Evolutionary conservation across 2,113 vertebrate species (phyloP).

Genomic region (Leptobrachium ailaonicum): DNA sequence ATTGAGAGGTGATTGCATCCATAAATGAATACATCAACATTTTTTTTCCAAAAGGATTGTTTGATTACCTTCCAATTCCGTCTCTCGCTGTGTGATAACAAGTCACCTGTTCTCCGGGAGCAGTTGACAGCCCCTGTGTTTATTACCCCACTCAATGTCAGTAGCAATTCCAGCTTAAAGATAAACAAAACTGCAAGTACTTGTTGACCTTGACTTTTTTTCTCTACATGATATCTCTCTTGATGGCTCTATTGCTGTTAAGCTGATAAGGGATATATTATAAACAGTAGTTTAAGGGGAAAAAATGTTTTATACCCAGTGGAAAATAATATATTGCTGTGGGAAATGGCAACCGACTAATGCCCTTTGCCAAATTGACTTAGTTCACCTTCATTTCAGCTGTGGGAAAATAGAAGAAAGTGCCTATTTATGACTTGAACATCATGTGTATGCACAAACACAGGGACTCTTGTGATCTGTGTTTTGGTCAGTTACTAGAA

Average conservation of each 20-base stretch:
- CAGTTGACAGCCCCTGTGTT: slow-evolving; percentile 76
- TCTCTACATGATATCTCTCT: slow-evolving; percentile 72
- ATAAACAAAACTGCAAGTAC: slow-evolving; percentile 80
- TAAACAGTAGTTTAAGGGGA: slow-evolving; percentile 77
- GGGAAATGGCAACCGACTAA: slow-evolving; percentile 74
- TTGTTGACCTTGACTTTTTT: slow-evolving; percentile 82
- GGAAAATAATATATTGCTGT: slow-evolving; percentile 73
- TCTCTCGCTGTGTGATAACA: slow-evolving; percentile 73
- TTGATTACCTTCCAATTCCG: slow-evolving; percentile 75
- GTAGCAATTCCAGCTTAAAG: slow-evolving; percentile 74
- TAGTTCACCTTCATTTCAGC: slow-evolving; percentile 70
- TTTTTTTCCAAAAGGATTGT: slow-evolving; percentile 69
- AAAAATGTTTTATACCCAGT: slow-evolving; percentile 88
- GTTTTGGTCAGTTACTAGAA: slow-evolving; percentile 48
- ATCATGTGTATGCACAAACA: slow-evolving; percentile 51
- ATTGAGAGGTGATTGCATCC: slow-evolving; percentile 68
- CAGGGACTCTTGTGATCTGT: slow-evolving; percentile 56
- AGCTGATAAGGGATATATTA: slow-evolving; percentile 82
- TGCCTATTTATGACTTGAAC: slow-evolving; percentile 63
- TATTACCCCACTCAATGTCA: slow-evolving; percentile 78
- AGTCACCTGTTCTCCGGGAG: slow-evolving; percentile 76
- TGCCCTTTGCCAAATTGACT: slow-evolving; percentile 67
- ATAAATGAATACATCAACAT: slow-evolving; percentile 67
- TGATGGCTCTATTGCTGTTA: slow-evolving; percentile 82
- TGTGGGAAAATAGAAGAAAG: slow-evolving; percentile 70